Base-by-base conservation (phyloP, 2,888 invertebrate species). In the Melanotus villosus region DNA sequence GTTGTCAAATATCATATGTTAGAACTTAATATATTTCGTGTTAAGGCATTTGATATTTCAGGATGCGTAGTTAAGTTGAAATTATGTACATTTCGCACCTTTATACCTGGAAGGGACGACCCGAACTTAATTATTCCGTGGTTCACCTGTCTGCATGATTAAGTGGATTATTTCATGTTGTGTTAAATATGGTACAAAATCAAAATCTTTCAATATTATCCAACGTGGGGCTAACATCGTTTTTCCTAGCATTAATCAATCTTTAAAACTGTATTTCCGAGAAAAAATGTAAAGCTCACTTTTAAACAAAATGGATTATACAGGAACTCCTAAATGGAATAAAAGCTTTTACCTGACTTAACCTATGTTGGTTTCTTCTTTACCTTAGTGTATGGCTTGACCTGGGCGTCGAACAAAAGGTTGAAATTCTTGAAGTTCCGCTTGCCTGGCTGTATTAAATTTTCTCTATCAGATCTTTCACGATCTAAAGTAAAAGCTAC, bases 361-460 rank as follows among this genome's bases (percentile, higher is more conserved):
- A 59, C 12, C 38, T 41, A 16, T 12, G 57, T 18, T 54, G 38
- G 38, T 57, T 38, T 57, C 38, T 43, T 32, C 57, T 62, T 47
- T 68, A 10, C 21, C 12, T 50, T 57, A 65, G 30, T 32, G n/a
- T n/a, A 47, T 19, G 7, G 52, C 62, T 66, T 70, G 58, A 67
- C 56, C 54, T 64, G 58, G 36, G 64, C 47, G 63, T 45, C 58
- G 45, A 70, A 70, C 70, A 67, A 70, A 70, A 66, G 66, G 59
- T 57, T 52, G 38, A 43, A 62, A 62, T 57, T 67, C 64, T 59
- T 63, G n/a, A 19, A 64, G 64, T 67, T 71, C 56, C 66, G 70
- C 66, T 45, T 43, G 52, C 32, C 52, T 66, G 43, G 59, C 59
- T 41, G 64, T 67, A 59, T 67, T 67, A 52, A 54, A 60, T 56